These are phyloP conservation scores for Macrophya annulata DNA, from an alignment of 2,888 invertebrate species.

Conservation along the genomic window DNA sequence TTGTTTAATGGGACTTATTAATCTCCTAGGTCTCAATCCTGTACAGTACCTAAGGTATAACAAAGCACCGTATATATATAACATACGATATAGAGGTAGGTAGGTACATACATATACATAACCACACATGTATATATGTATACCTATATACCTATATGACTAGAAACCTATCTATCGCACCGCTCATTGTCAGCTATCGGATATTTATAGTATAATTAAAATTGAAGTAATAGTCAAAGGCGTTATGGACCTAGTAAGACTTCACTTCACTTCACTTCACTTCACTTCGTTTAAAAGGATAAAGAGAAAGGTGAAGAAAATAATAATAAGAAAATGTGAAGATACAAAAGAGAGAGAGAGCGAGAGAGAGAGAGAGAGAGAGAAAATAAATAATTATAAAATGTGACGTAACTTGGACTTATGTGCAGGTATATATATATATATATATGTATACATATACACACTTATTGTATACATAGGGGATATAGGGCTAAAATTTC, in stretches of 20 bases:
- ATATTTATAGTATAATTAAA: constrained; percentile 46
- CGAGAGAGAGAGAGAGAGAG: neutral
- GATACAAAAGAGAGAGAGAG: neutral
- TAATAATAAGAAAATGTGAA: neutral
- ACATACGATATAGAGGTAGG: neutral
- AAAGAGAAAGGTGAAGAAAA: neutral
- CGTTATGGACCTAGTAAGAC: neutral
- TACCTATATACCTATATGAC: neutral
- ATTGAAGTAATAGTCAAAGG: constrained; percentile 23
- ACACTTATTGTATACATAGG: no score
- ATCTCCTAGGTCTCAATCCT: constrained; percentile 33
- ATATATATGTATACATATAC: neutral
- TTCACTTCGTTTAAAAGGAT: neutral
- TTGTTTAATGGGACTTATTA: constrained; percentile 42
- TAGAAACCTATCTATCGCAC: neutral
- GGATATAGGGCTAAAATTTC: constrained; percentile 12
- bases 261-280: neutral
- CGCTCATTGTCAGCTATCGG: neutral
- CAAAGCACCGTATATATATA: constrained; percentile 7
- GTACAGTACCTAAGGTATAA: neutral
- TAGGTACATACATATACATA: no score
- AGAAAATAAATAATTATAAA: neutral
- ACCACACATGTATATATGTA: no score
- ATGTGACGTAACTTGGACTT: neutral
- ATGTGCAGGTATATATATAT: neutral